A percentile compares a stretch with the other conserved stretches of the same genome.
phyloP scores from a whole-genome alignment of 1,140 invertebrate genomes.

The Laupala kohalensis region DNA sequence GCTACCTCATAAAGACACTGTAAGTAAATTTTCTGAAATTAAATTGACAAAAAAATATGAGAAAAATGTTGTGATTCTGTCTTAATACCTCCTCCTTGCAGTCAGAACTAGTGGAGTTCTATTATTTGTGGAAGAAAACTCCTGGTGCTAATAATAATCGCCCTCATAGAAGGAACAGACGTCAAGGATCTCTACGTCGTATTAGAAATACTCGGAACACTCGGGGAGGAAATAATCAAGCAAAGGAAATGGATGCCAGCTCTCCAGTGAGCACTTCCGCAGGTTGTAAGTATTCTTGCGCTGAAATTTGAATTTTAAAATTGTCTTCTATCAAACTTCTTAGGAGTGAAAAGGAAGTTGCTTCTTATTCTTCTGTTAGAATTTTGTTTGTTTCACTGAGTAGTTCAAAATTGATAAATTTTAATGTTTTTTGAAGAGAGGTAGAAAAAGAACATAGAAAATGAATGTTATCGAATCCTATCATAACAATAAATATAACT shows the following conservation, averaged over 20 bases:
- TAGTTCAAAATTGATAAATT: no score
- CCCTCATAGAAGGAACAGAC: conserved; percentile 67
- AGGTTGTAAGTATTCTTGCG: background rate
- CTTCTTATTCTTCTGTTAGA: no score
- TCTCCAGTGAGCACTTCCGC: conserved; percentile 15
- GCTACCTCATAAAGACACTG: conserved; percentile 89
- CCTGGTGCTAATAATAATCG: conserved; percentile 91
- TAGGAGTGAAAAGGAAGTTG: no score
- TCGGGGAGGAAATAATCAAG: conserved; percentile 26
- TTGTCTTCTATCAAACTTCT: no score
- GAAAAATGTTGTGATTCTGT: background rate
- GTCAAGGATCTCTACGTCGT: conserved; percentile 76
- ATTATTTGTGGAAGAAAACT: conserved; percentile 99
- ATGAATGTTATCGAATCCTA: no score
- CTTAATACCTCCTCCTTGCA: conserved; percentile 28
- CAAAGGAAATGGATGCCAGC: conserved; percentile 24
- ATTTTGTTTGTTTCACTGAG: no score
- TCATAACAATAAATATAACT: no score
- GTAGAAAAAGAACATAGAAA: no score
- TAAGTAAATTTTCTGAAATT: conserved; percentile 31
- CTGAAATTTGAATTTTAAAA: no score
- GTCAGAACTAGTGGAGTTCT: conserved; percentile 95
- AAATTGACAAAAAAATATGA: conserved; percentile 1
- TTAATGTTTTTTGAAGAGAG: no score
- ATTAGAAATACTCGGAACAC: conserved; percentile 68